Conservation (phyloP, 2,888 invertebrate species). For the Eristalis tenax region DNA sequence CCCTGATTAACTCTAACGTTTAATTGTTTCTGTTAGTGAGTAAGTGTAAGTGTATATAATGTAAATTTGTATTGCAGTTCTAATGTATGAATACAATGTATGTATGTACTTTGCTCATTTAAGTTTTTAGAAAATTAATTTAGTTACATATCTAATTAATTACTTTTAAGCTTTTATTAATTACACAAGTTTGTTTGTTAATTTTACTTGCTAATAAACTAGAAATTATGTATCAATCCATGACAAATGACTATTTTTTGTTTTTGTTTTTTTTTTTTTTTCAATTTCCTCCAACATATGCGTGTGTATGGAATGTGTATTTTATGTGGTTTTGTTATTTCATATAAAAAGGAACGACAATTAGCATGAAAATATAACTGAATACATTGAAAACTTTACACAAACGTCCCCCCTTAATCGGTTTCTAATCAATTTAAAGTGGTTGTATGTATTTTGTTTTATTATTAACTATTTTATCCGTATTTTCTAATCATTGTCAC, state of each 20-base stretch:
- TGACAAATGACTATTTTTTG: neutral
- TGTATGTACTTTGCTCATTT: neutral
- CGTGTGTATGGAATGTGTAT: neutral
- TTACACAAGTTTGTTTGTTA: slow-evolving; percentile 19
- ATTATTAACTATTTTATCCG: slow-evolving; percentile 1
- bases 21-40: neutral
- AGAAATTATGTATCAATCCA: neutral
- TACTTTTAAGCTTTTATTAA: slow-evolving; percentile 12
- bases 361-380: neutral
- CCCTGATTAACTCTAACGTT: neutral
- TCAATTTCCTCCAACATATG: neutral
- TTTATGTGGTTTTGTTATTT: neutral
- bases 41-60: slow-evolving; percentile 2
- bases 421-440: neutral
- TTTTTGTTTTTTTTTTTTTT: neutral
- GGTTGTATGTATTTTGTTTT: neutral
- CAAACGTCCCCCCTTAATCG: neutral
- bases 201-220: slow-evolving; percentile 1
- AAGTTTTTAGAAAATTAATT: slow-evolving; percentile 17
- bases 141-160: slow-evolving; percentile 18
- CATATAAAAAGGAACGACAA: slow-evolving; percentile 9
- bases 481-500: slow-evolving; percentile 26
- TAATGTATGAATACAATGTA: neutral
- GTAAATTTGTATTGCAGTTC: slow-evolving; percentile 2
- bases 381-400: slow-evolving; percentile 4